Base-by-base conservation (phyloP, 2,113 vertebrate genomes). In the Oenanthe melanoleuca region DNA sequence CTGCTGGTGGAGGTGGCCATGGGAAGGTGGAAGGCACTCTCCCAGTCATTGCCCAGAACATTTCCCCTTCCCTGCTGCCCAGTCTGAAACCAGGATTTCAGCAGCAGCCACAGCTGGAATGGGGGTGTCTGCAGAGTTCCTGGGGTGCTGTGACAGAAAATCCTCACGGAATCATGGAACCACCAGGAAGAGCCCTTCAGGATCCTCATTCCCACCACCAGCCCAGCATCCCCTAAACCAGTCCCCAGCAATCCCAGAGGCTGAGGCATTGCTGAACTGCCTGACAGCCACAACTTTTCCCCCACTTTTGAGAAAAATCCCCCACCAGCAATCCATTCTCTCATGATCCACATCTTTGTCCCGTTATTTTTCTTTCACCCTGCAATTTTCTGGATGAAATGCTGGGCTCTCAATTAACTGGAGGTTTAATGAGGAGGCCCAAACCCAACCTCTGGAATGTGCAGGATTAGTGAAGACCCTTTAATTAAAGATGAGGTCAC, bases 401-500 rank as follows among this genome's bases (percentile, higher is more conserved):
- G 31, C 45, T 74, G 40, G 84, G 52, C 64, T 64, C 93, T 64
- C 63, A 83, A 37, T 91, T 86, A 93, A n/a, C 49, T 22, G 71
- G 53, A 33, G 71, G 10, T 82, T 92, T 80, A 88, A 89, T 12
- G 59, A 80, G 81, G 45, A 63, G 74, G 78, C 78, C 47, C 85
- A 37, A 65, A 63, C 16, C 78, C 45, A 80, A 29, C 79, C 63
- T 37, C 75, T 83, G 88, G 59, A 67, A 74, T 3, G 69, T 45
- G 69, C 77, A 69, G 86, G 81, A 66, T 89, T n/a, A 42, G 84
- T 45, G 80, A 84, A 53, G 84, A 85, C 16, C 73, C 69, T 34
- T 83, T 87, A 69, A 93, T 93, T 69, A 55, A 55, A 65, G 86
- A 64, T 21, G 25, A 88, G 78, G 71, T 85, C 78, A 73, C 55